phyloP scores from a whole-genome alignment of 92 coral and sea anemone species.

The Chrysogorgia sp. region DNA sequence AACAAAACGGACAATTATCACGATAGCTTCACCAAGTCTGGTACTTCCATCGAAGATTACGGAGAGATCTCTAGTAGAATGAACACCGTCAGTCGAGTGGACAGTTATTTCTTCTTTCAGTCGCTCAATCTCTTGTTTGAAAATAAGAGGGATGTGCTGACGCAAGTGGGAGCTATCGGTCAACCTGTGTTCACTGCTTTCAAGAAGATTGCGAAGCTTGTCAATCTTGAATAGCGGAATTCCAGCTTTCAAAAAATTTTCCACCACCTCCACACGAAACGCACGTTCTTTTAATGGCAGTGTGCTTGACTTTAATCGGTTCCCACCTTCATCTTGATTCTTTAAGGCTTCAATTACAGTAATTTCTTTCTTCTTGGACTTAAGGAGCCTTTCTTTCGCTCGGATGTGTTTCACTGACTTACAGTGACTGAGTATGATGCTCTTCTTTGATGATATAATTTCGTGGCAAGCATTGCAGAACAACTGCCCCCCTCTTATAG shows the following conservation, averaged over 20 bases:
- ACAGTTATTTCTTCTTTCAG: conserved; percentile 30
- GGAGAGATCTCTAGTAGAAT: conserved; percentile 22
- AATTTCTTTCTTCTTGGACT: conserved; percentile 42
- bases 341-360: conserved; percentile 57
- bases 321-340: conserved; percentile 37
- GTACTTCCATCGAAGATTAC: conserved; percentile 60
- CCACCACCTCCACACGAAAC: conserved; percentile 62
- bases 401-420: conserved; percentile 53
- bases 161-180: conserved; percentile 64
- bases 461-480: conserved; percentile 62
- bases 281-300: conserved; percentile 57
- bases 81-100: background rate
- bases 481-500: conserved; percentile 51
- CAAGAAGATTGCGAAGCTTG: conserved; percentile 53
- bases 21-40: conserved; percentile 65
- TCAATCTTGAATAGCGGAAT: conserved; percentile 58
- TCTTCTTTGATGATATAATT: conserved; percentile 51
- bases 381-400: conserved; percentile 47
- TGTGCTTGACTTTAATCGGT: conserved; percentile 58
- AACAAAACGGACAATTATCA: conserved; percentile 55
- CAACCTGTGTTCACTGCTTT: conserved; percentile 51
- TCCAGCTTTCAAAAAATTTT: conserved; percentile 60
- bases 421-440: conserved; percentile 46
- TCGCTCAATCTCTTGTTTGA: conserved; percentile 32
- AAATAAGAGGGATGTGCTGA: conserved; percentile 32